These are phyloP conservation scores for Hydrochoerus hydrochaeris DNA, from an alignment of 2,113 vertebrate species.

Conservation along the genomic window DNA sequence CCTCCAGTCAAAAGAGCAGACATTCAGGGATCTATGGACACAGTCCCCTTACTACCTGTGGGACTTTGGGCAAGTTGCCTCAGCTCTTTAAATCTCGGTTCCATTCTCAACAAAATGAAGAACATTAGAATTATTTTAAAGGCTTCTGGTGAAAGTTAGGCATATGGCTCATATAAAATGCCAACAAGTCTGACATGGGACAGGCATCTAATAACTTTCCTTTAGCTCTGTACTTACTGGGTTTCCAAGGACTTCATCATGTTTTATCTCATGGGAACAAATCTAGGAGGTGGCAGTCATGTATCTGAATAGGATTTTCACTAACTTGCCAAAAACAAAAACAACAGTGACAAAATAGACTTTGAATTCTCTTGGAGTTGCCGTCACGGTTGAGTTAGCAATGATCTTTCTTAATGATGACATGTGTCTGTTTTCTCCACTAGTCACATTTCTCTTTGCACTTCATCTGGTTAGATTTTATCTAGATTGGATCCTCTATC, in stretches of 20 bases:
- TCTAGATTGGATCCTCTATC: neutral
- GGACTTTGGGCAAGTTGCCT: neutral
- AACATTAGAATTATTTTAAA: neutral
- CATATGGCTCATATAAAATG: neutral
- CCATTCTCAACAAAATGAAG: constrained; percentile 31
- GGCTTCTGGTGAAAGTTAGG: neutral
- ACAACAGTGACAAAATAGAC: neutral
- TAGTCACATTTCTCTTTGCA: neutral
- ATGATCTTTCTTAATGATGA: neutral
- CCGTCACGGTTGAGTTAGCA: neutral
- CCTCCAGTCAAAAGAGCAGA: neutral
- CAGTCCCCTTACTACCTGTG: neutral
- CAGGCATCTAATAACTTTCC: constrained; percentile 20
- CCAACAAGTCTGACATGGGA: neutral
- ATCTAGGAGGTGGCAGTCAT: neutral
- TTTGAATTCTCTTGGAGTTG: constrained; percentile 33
- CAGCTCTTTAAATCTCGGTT: neutral
- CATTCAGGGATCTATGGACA: accelerated
- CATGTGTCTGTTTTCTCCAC: neutral
- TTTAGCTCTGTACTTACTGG: neutral
- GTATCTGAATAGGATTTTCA: neutral
- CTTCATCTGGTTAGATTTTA: neutral
- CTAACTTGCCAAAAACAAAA: neutral
- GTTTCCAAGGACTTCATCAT: constrained; percentile 15
- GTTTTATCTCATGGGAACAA: constrained; percentile 49